These are phyloP conservation scores for Artibeus lituratus DNA, from an alignment of 2,797 vertebrate genomes.

Conservation along the genomic window DNA sequence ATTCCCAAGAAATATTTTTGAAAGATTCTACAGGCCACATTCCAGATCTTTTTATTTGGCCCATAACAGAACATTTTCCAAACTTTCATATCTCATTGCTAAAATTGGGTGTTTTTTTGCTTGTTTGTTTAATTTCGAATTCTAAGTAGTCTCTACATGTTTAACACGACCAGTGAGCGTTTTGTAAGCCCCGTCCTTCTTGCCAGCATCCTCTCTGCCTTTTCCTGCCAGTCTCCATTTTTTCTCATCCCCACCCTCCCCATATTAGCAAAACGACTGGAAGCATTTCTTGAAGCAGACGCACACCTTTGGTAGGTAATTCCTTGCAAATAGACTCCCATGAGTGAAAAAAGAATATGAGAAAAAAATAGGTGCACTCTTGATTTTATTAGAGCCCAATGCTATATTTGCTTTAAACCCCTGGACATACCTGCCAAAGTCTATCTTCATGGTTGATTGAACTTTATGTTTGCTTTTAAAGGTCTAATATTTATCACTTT, in stretches of 20 bases:
- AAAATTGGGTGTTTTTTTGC: neutral
- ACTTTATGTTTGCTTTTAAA: slow-evolving; percentile 36
- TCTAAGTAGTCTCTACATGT: neutral
- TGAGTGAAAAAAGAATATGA: neutral
- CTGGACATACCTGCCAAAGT: neutral
- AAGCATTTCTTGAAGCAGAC: neutral
- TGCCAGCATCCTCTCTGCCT: neutral
- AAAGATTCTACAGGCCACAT: neutral
- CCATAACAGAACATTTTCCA: neutral
- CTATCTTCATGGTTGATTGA: neutral
- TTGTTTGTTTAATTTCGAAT: neutral
- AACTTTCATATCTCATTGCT: neutral
- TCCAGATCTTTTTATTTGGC: neutral
- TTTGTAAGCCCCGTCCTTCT: neutral
- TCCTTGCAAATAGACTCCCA: neutral
- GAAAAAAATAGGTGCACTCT: neutral
- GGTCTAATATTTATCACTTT: neutral
- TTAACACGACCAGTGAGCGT: neutral
- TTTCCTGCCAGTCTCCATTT: neutral
- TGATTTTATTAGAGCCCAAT: neutral
- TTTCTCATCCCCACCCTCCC: neutral
- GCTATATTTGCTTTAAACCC: neutral
- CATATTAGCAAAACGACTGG: neutral
- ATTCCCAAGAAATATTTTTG: neutral
- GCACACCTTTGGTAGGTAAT: neutral